A percentile compares a stretch with the other conserved stretches of the same genome.
phyloP scores from a whole-genome alignment of 2,113 vertebrate genomes.

The Anhinga anhinga region DNA sequence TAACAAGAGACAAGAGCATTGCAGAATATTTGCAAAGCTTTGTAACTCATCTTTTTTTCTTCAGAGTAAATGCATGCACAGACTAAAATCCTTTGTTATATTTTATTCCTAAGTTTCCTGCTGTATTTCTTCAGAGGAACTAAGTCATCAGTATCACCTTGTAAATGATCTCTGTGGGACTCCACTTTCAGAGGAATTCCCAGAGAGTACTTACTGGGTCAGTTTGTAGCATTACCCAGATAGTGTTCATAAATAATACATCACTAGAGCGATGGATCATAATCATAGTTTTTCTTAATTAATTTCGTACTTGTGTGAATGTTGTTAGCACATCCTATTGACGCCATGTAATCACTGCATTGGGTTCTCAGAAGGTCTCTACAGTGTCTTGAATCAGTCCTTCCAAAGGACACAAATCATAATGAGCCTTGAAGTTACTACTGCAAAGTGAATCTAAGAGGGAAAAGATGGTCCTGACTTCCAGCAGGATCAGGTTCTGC shows the following conservation, averaged over 20 bases:
- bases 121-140: not conserved
- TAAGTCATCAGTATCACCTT: not conserved
- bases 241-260: not conserved
- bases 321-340: not conserved
- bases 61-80: not conserved
- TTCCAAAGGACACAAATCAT: not conserved
- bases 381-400: not conserved
- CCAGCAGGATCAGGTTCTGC: not conserved
- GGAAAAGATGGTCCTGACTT: not conserved
- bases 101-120: not conserved
- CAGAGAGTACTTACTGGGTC: not conserved
- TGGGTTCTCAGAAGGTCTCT: not conserved
- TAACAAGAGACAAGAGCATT: not conserved
- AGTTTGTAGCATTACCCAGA: not conserved
- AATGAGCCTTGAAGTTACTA: not conserved
- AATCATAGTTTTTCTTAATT: not conserved
- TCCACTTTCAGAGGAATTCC: not conserved
- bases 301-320: not conserved
- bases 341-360: not conserved
- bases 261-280: not conserved
- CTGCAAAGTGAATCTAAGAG: not conserved
- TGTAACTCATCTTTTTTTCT: not conserved
- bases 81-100: not conserved
- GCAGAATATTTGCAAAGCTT: not conserved
- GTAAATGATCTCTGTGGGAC: not conserved